phyloP scores from a whole-genome alignment of 2,113 vertebrate species.

The Sapajus apella region DNA sequence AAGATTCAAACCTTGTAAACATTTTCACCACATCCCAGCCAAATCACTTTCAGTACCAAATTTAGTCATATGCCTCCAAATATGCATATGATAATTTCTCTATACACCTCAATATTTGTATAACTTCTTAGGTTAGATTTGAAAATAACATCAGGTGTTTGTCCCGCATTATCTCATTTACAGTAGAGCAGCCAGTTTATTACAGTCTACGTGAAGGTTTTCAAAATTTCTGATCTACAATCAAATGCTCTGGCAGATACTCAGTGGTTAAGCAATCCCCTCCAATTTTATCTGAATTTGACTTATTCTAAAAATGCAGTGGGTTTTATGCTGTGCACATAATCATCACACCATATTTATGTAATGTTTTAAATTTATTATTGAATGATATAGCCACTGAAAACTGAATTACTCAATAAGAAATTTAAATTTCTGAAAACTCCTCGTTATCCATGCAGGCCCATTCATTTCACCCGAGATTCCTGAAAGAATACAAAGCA shows the following conservation, averaged over 20 bases:
- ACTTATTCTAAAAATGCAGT: neutral
- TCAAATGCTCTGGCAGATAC: neutral
- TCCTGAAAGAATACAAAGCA: conserved; percentile 9
- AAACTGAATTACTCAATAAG: neutral
- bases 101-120: neutral
- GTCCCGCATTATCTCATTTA: neutral
- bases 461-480: neutral
- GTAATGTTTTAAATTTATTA: neutral
- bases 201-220: neutral
- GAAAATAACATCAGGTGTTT: neutral
- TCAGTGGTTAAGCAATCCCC: neutral
- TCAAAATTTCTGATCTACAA: neutral
- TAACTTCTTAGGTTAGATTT: neutral
- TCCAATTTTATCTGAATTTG: neutral
- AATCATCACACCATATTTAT: neutral
- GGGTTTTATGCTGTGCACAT: neutral
- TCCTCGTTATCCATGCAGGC: neutral
- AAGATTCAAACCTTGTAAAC: conserved; percentile 71
- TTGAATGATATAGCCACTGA: neutral
- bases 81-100: neutral
- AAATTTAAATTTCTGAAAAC: neutral
- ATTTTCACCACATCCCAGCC: neutral
- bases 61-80: neutral
- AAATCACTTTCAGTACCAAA: conserved; percentile 52
- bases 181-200: neutral